Percentiles rank a stretch among this genome's conserved stretches.
These are phyloP conservation scores for Muscidifurax raptorellus DNA, from an alignment of 1,140 invertebrate species.

Conservation along the genomic window DNA sequence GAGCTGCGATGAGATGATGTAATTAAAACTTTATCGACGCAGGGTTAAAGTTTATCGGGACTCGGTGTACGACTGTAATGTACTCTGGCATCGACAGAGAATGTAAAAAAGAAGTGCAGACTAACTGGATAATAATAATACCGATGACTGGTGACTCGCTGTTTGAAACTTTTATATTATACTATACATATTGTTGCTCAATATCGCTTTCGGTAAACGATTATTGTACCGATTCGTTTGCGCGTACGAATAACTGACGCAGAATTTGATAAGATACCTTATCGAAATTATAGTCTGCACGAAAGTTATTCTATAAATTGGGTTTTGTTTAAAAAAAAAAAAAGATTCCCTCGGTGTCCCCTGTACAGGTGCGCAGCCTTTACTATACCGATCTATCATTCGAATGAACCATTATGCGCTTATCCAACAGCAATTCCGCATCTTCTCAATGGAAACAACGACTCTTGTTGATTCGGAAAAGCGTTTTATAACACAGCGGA, in stretches of 20 bases:
- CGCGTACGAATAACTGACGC: no score
- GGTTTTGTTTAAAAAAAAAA: no score
- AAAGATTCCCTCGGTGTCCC: no score
- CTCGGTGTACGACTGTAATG: background rate
- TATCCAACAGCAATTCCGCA: no score
- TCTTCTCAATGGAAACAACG: background rate
- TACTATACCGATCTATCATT: background rate
- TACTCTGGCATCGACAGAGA: background rate
- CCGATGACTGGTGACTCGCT: background rate
- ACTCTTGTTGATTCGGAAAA: background rate
- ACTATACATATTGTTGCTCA: background rate
- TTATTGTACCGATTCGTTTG: background rate
- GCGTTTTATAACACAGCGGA: background rate
- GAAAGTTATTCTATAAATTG: no score
- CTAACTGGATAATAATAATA: no score
- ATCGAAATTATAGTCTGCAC: no score
- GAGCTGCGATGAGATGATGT: background rate
- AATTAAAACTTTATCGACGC: background rate
- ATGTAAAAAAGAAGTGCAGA: background rate
- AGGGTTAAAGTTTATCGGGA: conserved; percentile 45
- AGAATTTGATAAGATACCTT: no score
- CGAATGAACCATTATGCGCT: background rate
- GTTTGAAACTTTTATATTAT: no score
- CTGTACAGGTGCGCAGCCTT: no score
- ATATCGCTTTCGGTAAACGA: background rate